Conservation (phyloP, 2,113 vertebrate genomes). For the Accipiter cooperii region DNA sequence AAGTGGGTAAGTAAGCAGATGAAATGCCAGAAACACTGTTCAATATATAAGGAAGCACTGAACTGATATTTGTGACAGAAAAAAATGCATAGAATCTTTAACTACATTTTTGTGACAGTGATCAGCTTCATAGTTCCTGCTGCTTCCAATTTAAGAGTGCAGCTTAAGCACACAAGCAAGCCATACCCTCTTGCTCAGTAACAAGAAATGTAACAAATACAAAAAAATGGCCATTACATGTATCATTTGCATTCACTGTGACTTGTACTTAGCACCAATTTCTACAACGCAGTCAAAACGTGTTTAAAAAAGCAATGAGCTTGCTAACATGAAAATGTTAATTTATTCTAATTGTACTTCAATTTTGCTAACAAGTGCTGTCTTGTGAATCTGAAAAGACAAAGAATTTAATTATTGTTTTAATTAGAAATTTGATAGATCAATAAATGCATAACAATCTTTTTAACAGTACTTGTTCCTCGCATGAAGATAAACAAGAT, state of each 20-base stretch:
- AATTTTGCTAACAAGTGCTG: not conserved
- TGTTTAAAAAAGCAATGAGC: not conserved
- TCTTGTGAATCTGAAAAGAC: not conserved
- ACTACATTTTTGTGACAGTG: not conserved
- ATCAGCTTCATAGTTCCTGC: not conserved
- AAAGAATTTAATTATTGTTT: not conserved
- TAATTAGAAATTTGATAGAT: not conserved
- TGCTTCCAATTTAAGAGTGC: not conserved
- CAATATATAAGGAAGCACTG: not conserved
- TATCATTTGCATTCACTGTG: not conserved
- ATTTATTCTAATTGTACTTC: not conserved
- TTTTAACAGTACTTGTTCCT: not conserved
- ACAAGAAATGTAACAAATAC: not conserved
- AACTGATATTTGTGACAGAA: not conserved
- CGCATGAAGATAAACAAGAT: not conserved
- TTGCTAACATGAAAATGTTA: not conserved
- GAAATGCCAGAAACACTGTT: not conserved
- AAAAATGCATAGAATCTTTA: not conserved
- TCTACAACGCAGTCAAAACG: not conserved
- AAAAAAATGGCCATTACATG: not conserved
- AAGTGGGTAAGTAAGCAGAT: not conserved
- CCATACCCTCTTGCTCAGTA: not conserved
- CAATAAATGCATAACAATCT: not conserved
- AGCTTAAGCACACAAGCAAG: not conserved
- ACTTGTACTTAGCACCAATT: not conserved